A percentile compares a stretch with the other conserved stretches of the same genome.
These are phyloP conservation scores for Eudemis profundana DNA, from an alignment of 2,888 invertebrate genomes.

Conservation along the genomic window DNA sequence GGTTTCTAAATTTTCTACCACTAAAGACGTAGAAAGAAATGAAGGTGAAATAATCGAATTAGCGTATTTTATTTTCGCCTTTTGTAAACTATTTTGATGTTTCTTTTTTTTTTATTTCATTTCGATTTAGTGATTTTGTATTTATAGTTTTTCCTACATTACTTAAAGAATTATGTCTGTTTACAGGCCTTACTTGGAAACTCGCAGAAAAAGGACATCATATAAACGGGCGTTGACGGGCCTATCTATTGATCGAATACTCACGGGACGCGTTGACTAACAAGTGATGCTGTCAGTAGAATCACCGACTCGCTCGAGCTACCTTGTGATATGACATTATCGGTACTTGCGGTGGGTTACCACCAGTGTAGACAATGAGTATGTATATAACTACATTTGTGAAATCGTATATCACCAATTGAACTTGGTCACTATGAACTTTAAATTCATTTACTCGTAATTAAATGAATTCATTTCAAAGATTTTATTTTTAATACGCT, in stretches of 20 bases:
- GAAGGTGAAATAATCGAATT: too few relatives aligned
- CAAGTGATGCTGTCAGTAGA: slow-evolving; percentile 45
- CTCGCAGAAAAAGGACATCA: slow-evolving; percentile 76
- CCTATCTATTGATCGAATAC: slow-evolving; percentile 47
- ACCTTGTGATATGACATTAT: not conserved
- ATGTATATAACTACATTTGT: slow-evolving; percentile 14
- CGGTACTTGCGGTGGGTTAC: not conserved
- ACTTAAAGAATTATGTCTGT: slow-evolving; percentile 47
- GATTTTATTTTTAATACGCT: slow-evolving; percentile 72
- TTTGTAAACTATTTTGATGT: too few relatives aligned
- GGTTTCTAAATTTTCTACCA: too few relatives aligned
- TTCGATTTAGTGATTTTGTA: too few relatives aligned
- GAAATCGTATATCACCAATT: slow-evolving; percentile 44
- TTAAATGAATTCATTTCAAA: slow-evolving; percentile 59
- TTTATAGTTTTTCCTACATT: too few relatives aligned
- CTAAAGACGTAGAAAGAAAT: too few relatives aligned
- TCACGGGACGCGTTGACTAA: slow-evolving; percentile 53
- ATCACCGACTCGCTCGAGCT: not conserved
- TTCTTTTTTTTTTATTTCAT: too few relatives aligned
- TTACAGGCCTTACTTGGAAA: slow-evolving; percentile 79
- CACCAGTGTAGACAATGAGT: slow-evolving; percentile 9
- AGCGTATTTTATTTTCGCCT: too few relatives aligned
- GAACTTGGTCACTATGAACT: slow-evolving; percentile 52
- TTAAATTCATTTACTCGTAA: slow-evolving; percentile 42
- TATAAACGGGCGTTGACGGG: slow-evolving; percentile 54